Conservation (phyloP, 2,888 invertebrate genomes). For the Balanococcus diminutus region DNA sequence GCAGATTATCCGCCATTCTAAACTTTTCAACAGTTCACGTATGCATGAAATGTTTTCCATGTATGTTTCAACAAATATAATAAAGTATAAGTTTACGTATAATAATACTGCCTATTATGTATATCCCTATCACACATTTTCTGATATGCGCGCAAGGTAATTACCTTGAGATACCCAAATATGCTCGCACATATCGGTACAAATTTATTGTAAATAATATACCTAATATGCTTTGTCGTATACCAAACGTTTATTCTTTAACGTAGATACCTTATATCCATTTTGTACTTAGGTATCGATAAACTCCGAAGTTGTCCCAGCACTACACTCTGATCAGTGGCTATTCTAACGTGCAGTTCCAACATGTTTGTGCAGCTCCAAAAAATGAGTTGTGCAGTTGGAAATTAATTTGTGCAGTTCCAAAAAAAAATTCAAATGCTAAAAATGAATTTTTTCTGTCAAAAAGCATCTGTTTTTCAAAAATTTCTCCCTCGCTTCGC, state of each 20-base stretch:
- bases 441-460: no score
- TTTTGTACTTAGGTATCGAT: neutral
- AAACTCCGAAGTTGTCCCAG: neutral
- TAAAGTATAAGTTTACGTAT: constrained; percentile 29
- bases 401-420: no score
- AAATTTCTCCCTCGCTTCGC: no score
- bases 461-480: no score
- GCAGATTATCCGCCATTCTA: constrained; percentile 17
- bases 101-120: constrained; percentile 6
- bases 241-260: neutral
- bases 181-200: neutral
- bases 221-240: neutral
- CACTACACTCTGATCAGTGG: no score
- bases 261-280: neutral
- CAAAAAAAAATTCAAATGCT: no score
- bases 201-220: neutral
- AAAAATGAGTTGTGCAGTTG: no score
- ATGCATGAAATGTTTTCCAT: constrained; percentile 21
- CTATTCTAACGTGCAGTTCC: no score
- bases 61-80: constrained; percentile 17
- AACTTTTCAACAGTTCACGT: constrained; percentile 28
- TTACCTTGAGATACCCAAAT: neutral
- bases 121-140: neutral
- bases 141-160: neutral
- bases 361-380: no score